Evolutionary conservation across 1,140 invertebrate species (phyloP).

Genomic region (Papilio xuthus): DNA sequence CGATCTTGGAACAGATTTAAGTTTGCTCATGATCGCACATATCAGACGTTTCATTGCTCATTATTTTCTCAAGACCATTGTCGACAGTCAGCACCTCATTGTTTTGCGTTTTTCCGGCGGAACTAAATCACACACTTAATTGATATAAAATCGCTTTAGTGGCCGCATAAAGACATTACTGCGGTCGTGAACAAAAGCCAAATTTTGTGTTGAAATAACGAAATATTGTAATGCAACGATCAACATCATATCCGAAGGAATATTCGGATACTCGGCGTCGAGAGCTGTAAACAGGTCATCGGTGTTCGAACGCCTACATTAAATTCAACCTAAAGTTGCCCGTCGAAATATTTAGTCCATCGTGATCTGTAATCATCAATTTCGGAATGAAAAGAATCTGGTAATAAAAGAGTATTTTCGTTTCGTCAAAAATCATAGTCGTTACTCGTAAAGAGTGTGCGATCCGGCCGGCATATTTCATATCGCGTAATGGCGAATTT

Average conservation of each 20-base stretch:
- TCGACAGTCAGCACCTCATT: conserved; percentile 70
- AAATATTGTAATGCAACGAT: conserved; percentile 64
- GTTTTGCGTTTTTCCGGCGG: conserved; percentile 69
- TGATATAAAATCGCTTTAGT: conserved; percentile 75
- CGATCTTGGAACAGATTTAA: conserved; percentile 52
- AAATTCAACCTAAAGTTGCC: conserved; percentile 30
- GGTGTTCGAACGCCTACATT: conserved; percentile 28
- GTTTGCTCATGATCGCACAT: conserved; percentile 49
- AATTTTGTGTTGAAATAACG: conserved; percentile 70
- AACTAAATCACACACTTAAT: conserved; percentile 71
- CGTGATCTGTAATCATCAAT: conserved; percentile 32
- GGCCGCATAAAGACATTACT: conserved; percentile 70
- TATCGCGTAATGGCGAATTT: conserved; percentile 81
- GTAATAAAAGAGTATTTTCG: conserved; percentile 40
- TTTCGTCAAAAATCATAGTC: conserved; percentile 61
- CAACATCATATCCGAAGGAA: conserved; percentile 45
- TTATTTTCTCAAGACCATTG: conserved; percentile 66
- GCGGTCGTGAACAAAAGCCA: conserved; percentile 67
- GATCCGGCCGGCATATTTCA: conserved; percentile 72
- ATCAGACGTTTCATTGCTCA: conserved; percentile 67
- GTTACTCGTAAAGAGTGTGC: conserved; percentile 56
- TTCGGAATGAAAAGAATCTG: conserved; percentile 38
- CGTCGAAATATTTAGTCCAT: conserved; percentile 41
- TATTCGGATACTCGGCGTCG: conserved; percentile 36
- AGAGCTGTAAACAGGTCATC: conserved; percentile 38